Percentiles rank a stretch among this genome's conserved stretches.
Conservation (phyloP, 2,113 vertebrate genomes). For the Leiothrix lutea region DNA sequence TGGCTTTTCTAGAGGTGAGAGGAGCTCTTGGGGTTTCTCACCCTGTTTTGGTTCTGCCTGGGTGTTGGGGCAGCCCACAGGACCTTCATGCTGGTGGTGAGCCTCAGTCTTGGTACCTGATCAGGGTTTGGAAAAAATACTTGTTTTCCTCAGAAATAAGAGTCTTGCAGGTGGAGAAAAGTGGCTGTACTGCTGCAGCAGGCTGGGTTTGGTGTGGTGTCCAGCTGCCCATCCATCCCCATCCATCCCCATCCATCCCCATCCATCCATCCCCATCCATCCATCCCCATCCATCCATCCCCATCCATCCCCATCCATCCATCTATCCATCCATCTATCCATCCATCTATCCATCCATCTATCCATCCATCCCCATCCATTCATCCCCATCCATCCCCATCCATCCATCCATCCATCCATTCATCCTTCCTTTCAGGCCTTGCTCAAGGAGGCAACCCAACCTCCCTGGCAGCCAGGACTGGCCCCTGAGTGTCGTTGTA, state of each 20-base stretch:
- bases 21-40: neutral
- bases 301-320: neutral
- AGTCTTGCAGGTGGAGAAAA: neutral
- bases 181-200: neutral
- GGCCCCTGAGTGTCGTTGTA: rapidly evolving
- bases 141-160: neutral
- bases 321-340: neutral
- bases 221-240: too few relatives aligned
- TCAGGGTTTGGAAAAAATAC: neutral
- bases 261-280: neutral
- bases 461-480: neutral
- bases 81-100: neutral
- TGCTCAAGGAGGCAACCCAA: neutral
- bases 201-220: neutral
- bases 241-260: neutral
- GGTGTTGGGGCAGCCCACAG: neutral
- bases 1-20: neutral
- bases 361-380: neutral
- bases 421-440: neutral
- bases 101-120: neutral
- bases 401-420: neutral
- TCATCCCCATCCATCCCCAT: neutral
- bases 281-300: too few relatives aligned
- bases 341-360: neutral
- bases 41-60: rapidly evolving